phyloP scores from a whole-genome alignment of 2,797 vertebrate genomes.

The Pipistrellus pygmaeus region DNA sequence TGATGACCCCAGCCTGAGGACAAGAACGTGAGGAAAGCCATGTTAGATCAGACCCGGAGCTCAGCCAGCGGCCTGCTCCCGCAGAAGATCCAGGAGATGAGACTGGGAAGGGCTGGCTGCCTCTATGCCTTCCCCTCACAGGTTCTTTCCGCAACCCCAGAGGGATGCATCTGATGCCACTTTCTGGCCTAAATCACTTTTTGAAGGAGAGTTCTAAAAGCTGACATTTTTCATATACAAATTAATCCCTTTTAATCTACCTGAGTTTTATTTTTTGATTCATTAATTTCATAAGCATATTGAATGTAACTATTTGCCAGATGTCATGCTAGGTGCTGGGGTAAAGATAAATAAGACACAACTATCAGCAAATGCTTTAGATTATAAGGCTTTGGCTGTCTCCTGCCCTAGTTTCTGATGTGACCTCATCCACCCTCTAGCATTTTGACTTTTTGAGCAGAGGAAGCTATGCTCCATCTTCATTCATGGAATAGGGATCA shows the following conservation, averaged over 20 bases:
- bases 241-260: not conserved
- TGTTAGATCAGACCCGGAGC: slow-evolving; percentile 1
- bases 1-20: slow-evolving; percentile 91
- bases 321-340: not conserved
- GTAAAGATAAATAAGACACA: not conserved
- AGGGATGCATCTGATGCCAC: not conserved
- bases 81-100: accelerated
- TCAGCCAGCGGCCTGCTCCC: not conserved
- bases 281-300: not conserved
- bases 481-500: not conserved
- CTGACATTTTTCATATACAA: not conserved
- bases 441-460: not conserved
- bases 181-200: not conserved
- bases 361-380: not conserved
- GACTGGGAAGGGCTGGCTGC: not conserved
- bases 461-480: not conserved
- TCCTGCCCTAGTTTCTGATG: not conserved
- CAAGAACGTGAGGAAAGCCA: not conserved
- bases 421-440: not conserved
- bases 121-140: not conserved
- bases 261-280: not conserved
- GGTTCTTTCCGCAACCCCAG: accelerated
- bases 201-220: not conserved
- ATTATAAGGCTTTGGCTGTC: not conserved
- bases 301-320: not conserved